Evolutionary conservation across 2,888 invertebrate species (phyloP), one percentile per base, ranked within the genome.

Genomic region (Hybos culiciformis): DNA sequence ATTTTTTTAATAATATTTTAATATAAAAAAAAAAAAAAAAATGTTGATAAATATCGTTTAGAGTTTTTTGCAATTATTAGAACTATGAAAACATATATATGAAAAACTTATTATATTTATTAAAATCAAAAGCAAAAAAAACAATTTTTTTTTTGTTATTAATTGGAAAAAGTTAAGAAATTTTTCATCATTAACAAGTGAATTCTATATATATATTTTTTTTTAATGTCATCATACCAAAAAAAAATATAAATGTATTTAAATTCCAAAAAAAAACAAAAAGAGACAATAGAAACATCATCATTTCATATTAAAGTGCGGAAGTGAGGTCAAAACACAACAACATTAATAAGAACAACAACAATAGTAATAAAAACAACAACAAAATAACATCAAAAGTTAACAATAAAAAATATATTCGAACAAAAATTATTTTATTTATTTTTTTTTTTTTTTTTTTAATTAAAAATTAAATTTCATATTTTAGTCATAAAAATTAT

Each of bases 191-290:
- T 26, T 32, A 38, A 32, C 56, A n/a, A n/a, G n/a, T n/a, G n/a
- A n/a, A n/a, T n/a, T n/a, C n/a, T n/a, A n/a, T n/a, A n/a, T n/a
- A 40, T 20, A 37, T 33, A 39, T 40, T 43, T 42, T 37, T 39
- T 42, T 42, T 43, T 23, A 38, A 37, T 29, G 21, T 26, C 17
- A 32, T 42, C n/a, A 26, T 24, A 24, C 45, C 46, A 46, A 43
- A 43, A 42, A 46, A 43, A 45, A 43, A 41, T 41, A 42, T n/a
- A 41, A 45, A 44, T 31, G n/a, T n/a, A 43, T 44, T 44, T 38
- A 42, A 37, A 44, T 47, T 49, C 46, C 43, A 49, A 49, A 49
- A 46, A 46, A 44, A 44, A 49, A 42, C 46, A 46, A 39, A 40
- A n/a, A 46, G 37, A 39, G 46, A 47, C 32, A 45, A 37, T 34